Base-by-base conservation (phyloP, 2,888 invertebrate species). In the Dryococelus australis region DNA sequence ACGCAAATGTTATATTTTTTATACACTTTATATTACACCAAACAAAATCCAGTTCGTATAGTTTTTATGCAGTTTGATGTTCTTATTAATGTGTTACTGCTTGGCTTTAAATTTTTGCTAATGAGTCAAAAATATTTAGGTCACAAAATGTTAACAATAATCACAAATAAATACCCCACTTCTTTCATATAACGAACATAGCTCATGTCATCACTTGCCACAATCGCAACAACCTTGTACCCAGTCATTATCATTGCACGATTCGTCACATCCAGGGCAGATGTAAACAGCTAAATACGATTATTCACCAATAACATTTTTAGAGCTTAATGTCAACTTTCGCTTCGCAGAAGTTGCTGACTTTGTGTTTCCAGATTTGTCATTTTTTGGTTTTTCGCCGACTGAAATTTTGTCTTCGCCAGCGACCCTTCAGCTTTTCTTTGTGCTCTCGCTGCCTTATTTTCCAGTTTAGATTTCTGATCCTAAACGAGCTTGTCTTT, bases 261-360 rank as follows among this genome's bases (percentile, higher is more conserved):
- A 26, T 26, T 10, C 16, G n/a, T 24, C 83, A 83, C 28, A 83
- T 28, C 83, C 83, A 83, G 83, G 83, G 24, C 83, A 83, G 65
- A 24, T 65, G 24, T 65, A 65, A 0, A n/a, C 65, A 16, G 10
- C 8, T 27, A 9, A 27, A 28, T 24, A 13, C n/a, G 28, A 13
- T 83, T 4, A 2, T 8, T 35, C 13, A 43, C 9, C 35, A 24
- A 43, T 35, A 35, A 24, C 9, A 83, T 35, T 83, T 3, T 9
- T 43, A 27, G 83, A 26, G 5, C 8, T 20, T 10, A 43, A 43
- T 28, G 83, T 43, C 5, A 43, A 27, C 20, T 83, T 28, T 4
- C 20, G 20, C 13, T 43, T 83, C 12, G 35, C 83, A 26, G 35
- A 27, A 20, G 35, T 28, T 26, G 26, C 12, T 47, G 2, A 35